Base-by-base conservation (phyloP, 2,113 vertebrate species). In the Psilopsiagon aurifrons region DNA sequence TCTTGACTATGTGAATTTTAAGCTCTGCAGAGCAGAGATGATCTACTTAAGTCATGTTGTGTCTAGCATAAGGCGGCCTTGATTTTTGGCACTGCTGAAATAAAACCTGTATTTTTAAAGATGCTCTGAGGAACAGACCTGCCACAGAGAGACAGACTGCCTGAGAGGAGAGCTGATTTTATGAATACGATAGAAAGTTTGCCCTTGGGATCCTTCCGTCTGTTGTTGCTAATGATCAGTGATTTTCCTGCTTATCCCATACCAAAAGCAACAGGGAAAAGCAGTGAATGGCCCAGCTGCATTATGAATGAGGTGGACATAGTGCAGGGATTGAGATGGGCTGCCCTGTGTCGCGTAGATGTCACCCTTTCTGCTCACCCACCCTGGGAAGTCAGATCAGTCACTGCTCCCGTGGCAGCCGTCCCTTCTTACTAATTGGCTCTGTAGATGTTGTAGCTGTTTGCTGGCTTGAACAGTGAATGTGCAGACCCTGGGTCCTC, bases 151-250 rank as follows among this genome's bases (percentile, higher is more conserved):
- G 43, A 76, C 68, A 81, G 69, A 0, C 43, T 82, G 89, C 81
- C 57, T 43, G 92, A 10, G 15, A 90, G 51, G 60, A 88, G 43
- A 46, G 39, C 1, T 47, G 86, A 13, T 25, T 95, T 88, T 41
- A 35, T 84, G 55, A 92, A 90, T 22, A 74, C 64, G 64, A 60
- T 71, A 59, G 54, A 0, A 71, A 81, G 27, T 47, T 88, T 84
- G 80, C 88, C 83, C 94, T 86, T 74, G 90, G 88, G 94, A 93
- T 70, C 88, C 64, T 60, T 71, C 83, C 81, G 79, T 67, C 49
- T 63, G 79, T 47, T 47, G 88, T 55, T 93, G 71, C 79, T 94
- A 90, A 94, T 51, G 92, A 92, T 88, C 95, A 75, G 90, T 81
- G 92, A 81, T 96, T 86, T 90, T 90, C 86, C 79, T 67, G 76